phyloP scores from a whole-genome alignment of 2,888 invertebrate species.

The Parapristionchus giblindavisi region DNA sequence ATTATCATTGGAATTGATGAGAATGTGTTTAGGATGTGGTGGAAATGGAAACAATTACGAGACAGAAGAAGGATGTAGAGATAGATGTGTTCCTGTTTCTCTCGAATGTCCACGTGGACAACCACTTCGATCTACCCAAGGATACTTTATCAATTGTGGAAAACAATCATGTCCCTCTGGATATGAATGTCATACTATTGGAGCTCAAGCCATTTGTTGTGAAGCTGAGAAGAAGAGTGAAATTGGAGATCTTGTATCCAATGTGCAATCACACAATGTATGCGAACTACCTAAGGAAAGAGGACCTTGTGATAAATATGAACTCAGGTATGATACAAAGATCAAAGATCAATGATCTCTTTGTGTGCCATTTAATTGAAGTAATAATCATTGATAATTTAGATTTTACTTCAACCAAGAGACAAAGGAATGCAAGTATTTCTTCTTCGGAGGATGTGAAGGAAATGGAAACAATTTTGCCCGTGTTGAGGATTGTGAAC shows the following conservation, averaged over 20 bases:
- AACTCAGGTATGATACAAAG: slow-evolving; percentile 51
- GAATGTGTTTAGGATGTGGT: slow-evolving; percentile 60
- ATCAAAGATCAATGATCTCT: background rate
- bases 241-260: slow-evolving; percentile 49
- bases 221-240: slow-evolving; percentile 58
- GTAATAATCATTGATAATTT: background rate
- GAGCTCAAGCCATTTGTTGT: slow-evolving; percentile 64
- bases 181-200: slow-evolving; percentile 61
- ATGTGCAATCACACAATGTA: slow-evolving; percentile 42
- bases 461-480: slow-evolving; percentile 68
- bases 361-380: background rate
- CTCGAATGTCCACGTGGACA: slow-evolving; percentile 45
- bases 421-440: slow-evolving; percentile 67
- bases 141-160: slow-evolving; percentile 57
- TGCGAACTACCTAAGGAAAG: slow-evolving; percentile 66
- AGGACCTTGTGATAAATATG: slow-evolving; percentile 69
- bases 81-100: slow-evolving; percentile 54
- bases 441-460: slow-evolving; percentile 69
- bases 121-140: slow-evolving; percentile 26
- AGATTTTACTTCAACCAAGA: slow-evolving; percentile 60
- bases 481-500: slow-evolving; percentile 54
- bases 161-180: slow-evolving; percentile 63
- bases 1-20: background rate
- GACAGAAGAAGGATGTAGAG: slow-evolving; percentile 56
- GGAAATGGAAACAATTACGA: slow-evolving; percentile 69